phyloP scores from a whole-genome alignment of 2,113 vertebrate genomes.

The Fukomys damarensis region DNA sequence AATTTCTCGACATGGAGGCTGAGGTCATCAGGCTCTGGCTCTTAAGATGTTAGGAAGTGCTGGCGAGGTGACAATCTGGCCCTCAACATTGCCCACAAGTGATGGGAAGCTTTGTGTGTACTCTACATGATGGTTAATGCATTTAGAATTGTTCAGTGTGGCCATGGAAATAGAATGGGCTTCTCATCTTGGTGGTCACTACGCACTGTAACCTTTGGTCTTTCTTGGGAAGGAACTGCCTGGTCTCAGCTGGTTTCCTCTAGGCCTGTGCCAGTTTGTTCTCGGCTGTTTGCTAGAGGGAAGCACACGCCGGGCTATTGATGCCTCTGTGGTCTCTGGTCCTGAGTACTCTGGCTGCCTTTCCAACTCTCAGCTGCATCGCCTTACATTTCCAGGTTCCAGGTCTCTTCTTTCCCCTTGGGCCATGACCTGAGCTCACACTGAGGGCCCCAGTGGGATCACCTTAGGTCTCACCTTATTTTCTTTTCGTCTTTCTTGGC shows the following conservation, averaged over 20 bases:
- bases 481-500: not conserved
- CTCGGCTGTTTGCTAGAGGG: not conserved
- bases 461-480: not conserved
- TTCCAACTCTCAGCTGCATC: not conserved
- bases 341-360: not conserved
- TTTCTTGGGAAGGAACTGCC: not conserved
- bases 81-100: not conserved
- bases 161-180: not conserved
- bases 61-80: not conserved
- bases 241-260: not conserved
- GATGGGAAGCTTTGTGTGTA: not conserved
- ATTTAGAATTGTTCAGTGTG: not conserved
- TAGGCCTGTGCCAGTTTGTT: not conserved
- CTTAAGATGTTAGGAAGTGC: not conserved
- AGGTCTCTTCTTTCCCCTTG: not conserved
- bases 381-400: not conserved
- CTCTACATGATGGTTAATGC: not conserved
- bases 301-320: not conserved
- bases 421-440: accelerated
- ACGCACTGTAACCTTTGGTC: not conserved
- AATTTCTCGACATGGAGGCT: not conserved
- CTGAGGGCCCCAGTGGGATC: too few species aligned
- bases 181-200: not conserved
- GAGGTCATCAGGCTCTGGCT: not conserved
- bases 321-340: not conserved